Conservation (phyloP, 2,113 vertebrate genomes). For the Halichoerus grypus region DNA sequence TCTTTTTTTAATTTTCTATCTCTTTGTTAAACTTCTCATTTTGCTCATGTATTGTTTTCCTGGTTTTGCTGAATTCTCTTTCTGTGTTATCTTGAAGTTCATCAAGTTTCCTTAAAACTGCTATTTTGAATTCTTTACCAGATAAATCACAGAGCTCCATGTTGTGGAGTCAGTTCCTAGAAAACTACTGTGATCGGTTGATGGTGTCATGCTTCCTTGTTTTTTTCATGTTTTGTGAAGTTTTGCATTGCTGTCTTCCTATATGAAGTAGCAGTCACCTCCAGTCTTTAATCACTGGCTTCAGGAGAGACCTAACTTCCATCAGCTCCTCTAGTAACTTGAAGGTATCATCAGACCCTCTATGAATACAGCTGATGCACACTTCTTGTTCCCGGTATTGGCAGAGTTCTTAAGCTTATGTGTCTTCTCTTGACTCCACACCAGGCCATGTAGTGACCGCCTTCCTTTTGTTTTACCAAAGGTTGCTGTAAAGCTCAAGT, state of each 20-base stretch:
- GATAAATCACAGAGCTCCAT: neutral
- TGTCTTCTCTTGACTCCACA: neutral
- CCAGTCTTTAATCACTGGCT: neutral
- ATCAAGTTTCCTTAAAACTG: neutral
- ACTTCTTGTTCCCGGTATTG: neutral
- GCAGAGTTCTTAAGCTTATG: neutral
- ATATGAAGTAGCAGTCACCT: neutral
- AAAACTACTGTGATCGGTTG: neutral
- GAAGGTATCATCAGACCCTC: neutral
- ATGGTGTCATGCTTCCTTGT: neutral
- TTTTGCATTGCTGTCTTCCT: neutral
- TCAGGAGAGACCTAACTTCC: neutral
- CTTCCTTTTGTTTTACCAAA: neutral
- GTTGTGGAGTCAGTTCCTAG: neutral
- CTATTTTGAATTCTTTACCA: neutral
- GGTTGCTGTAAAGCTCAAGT: neutral
- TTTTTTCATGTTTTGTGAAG: neutral
- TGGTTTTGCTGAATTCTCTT: neutral
- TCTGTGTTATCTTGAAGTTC: neutral
- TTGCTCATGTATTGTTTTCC: neutral
- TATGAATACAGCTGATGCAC: neutral
- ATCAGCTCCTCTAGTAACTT: neutral
- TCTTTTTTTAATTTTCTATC: neutral
- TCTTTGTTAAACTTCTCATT: constrained; percentile 13
- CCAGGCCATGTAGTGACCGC: neutral